Percentiles rank a stretch among this genome's conserved stretches.
Conservation (phyloP, 2,797 vertebrate genomes). For the Synaphobranchus kaupii region DNA sequence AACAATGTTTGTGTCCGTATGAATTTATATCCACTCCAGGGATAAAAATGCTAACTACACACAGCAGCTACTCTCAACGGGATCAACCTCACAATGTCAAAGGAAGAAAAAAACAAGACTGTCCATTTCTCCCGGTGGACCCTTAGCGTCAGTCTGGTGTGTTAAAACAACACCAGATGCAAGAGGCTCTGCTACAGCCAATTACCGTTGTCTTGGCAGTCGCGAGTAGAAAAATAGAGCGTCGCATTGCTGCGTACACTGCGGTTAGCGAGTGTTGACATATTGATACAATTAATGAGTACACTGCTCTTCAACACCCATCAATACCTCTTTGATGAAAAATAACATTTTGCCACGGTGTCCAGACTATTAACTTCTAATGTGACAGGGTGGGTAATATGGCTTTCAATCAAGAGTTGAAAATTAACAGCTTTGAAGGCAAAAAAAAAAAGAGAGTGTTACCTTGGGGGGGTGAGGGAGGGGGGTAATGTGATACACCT, state of each 20-base stretch:
- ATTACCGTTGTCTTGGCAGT: conserved; percentile 78
- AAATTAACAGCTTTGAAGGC: conserved; percentile 29
- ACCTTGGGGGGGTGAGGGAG: neutral
- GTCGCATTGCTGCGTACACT: conserved; percentile 71
- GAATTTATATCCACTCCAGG: conserved; percentile 65
- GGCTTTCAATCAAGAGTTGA: conserved; percentile 54
- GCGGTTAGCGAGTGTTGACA: conserved; percentile 76
- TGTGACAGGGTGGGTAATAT: conserved; percentile 64
- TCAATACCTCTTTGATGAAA: conserved; percentile 72
- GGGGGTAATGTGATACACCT: neutral
- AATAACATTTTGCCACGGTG: conserved; percentile 67
- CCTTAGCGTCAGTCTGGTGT: conserved; percentile 77
- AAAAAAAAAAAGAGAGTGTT: neutral
- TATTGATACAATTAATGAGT: conserved; percentile 83
- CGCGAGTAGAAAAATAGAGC: conserved; percentile 64
- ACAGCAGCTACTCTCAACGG: conserved; percentile 58
- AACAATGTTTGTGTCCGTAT: conserved; percentile 52
- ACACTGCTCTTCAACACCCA: conserved; percentile 77
- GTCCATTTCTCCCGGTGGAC: conserved; percentile 69
- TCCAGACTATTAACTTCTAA: conserved; percentile 71
- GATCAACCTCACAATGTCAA: conserved; percentile 47
- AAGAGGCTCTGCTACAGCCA: conserved; percentile 74
- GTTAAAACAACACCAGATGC: conserved; percentile 79
- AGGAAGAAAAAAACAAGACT: conserved; percentile 42
- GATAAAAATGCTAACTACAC: conserved; percentile 66